Base-by-base conservation (phyloP, 2,113 vertebrate genomes). In the Machaerirhynchus nigripectus region DNA sequence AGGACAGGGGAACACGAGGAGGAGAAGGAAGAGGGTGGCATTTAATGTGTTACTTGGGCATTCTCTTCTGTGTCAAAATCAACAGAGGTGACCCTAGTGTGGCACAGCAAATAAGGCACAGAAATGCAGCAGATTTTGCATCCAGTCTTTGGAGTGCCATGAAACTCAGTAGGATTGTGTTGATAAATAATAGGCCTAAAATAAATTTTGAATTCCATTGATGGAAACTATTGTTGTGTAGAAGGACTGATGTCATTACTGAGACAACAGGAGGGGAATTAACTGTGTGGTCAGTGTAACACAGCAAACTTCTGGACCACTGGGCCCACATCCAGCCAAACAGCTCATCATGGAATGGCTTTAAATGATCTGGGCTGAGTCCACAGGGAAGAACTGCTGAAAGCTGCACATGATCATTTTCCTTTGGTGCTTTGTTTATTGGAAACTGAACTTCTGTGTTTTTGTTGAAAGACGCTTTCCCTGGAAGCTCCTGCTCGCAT, bases 401-500 rank as follows among this genome's bases (percentile, higher is more conserved):
- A 86, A 79, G 49, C 50, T 65, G 53, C 44, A 82, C 44, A 16
- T 76, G 55, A 35, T 57, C 13, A n/a, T 71, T 85, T 80, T 80
- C 20, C 13, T 68, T 57, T 81, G 15, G 30, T 70, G 17, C 60
- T 74, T 74, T 49, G 26, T 64, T 91, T 81, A 37, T 52, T 93
- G 67, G 57, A 90, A 90, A 73, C 24, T 56, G 49, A 88, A 88
- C 53, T 90, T 82, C 6, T 85, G 7, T 70, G 1, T 35, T 75
- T 80, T 60, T 21, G 73, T 97, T 87, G 50, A 44, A 96, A 99
- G 99, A 99, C 99, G 4, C 97, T 99, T 87, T 98, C 98, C n/a
- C 95, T 99, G 95, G 99, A 99, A 96, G 99, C 99, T 83, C 98
- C 99, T 19, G 99, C 99, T 68, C 97, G 98, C 86, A 98, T 99